phyloP scores from a whole-genome alignment of 1,140 invertebrate genomes.

The Chionoecetes opilio region DNA sequence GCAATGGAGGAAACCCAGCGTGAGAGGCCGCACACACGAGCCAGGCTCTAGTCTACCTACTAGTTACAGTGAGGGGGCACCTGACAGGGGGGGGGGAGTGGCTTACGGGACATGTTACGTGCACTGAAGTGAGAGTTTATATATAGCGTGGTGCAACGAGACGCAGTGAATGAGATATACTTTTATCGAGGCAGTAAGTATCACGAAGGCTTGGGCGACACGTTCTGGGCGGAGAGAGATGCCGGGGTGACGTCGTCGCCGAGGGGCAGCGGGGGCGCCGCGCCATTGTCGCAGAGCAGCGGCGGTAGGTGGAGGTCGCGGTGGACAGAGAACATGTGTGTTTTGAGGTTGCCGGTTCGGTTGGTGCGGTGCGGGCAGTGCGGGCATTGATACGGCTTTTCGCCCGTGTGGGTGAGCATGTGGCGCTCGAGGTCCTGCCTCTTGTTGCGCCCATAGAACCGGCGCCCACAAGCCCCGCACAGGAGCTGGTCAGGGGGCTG shows the following conservation, averaged over 20 bases:
- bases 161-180: background rate
- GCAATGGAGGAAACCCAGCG: conserved; percentile 74
- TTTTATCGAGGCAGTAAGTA: background rate
- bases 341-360: conserved; percentile 76
- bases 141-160: background rate
- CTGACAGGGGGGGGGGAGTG: background rate
- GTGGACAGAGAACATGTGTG: conserved; percentile 77
- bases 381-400: conserved; percentile 82
- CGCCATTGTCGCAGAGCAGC: background rate
- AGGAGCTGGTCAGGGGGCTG: conserved; percentile 50
- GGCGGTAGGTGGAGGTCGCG: conserved; percentile 44
- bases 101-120: background rate
- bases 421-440: conserved; percentile 88
- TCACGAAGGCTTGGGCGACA: conserved; percentile 21
- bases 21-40: conserved; percentile 37
- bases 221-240: background rate
- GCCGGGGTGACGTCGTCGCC: background rate
- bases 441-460: conserved; percentile 89
- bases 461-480: conserved; percentile 87
- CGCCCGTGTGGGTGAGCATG: conserved; percentile 84
- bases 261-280: background rate
- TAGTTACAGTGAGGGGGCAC: background rate
- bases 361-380: conserved; percentile 82
- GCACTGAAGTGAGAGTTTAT: background rate
- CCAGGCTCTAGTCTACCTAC: background rate